A percentile compares a stretch with the other conserved stretches of the same genome.
phyloP scores from a whole-genome alignment of 2,888 invertebrate genomes.

The Dinocampus coccinellae region DNA sequence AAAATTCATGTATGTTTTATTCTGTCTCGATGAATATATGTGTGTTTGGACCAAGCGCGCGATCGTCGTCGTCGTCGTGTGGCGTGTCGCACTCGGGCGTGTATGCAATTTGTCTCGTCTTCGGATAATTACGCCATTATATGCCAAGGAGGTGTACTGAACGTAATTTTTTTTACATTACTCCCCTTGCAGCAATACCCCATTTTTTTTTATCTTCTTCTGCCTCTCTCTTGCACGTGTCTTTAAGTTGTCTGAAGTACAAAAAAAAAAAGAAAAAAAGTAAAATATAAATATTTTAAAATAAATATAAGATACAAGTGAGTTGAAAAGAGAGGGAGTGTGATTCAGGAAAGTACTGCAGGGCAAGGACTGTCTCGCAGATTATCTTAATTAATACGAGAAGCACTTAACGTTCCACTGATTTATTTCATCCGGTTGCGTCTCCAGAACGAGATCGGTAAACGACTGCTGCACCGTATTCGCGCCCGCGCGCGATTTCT shows the following conservation, averaged over 20 bases:
- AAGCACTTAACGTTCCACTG: conserved; percentile 54
- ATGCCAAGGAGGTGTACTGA: conserved; percentile 22
- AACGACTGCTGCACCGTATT: neutral
- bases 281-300: neutral
- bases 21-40: conserved; percentile 27
- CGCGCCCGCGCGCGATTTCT: conserved; percentile 30
- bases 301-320: neutral
- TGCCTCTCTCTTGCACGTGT: conserved; percentile 14
- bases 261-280: neutral
- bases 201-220: conserved; percentile 14
- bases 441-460: conserved; percentile 20
- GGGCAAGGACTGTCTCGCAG: conserved; percentile 46
- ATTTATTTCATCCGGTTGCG: conserved; percentile 58
- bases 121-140: conserved; percentile 66
- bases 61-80: conserved; percentile 31
- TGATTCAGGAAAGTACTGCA: conserved; percentile 14
- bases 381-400: conserved; percentile 61
- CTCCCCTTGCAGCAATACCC: conserved; percentile 44
- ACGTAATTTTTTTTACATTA: neutral
- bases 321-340: conserved; percentile 7
- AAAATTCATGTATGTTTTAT: neutral
- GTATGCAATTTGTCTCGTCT: conserved; percentile 67
- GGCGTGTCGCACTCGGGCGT: conserved; percentile 60
- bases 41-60: neutral
- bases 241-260: neutral